Conservation (phyloP, 2,797 vertebrate genomes). For the Pachyuromys duprasi region DNA sequence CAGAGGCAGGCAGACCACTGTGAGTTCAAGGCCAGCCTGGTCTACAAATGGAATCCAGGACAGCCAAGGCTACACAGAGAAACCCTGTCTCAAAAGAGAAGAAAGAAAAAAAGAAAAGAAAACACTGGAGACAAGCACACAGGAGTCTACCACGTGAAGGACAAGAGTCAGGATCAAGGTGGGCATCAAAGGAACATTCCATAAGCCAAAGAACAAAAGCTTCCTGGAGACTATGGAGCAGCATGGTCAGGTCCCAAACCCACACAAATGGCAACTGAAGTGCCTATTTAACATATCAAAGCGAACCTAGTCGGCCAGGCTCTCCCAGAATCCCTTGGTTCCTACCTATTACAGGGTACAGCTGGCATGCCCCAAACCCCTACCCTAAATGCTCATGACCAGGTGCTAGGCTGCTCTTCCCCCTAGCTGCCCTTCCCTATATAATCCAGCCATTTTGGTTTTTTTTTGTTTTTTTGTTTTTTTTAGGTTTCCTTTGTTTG, state of each 20-base stretch:
- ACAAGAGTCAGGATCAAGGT: background rate
- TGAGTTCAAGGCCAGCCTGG: no score
- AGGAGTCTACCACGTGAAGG: background rate
- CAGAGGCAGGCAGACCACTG: no score
- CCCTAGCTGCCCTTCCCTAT: background rate
- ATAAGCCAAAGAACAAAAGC: background rate
- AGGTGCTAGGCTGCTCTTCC: background rate
- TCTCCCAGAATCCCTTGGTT: background rate
- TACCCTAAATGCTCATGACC: background rate
- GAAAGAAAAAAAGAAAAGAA: background rate
- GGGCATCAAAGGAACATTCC: background rate
- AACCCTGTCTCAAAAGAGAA: no score
- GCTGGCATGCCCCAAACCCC: background rate
- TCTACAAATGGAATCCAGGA: no score
- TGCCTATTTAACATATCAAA: background rate
- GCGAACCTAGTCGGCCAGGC: background rate
- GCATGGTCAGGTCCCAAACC: background rate
- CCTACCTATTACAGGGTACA: background rate
- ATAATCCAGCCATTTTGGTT: background rate
- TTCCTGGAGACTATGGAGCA: background rate
- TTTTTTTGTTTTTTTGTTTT: no score
- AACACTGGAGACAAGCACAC: background rate
- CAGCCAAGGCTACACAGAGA: no score
- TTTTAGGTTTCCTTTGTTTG: no score
- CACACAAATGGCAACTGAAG: background rate